Base-by-base conservation (phyloP, 2,888 invertebrate genomes). In the Watsonalla binaria region DNA sequence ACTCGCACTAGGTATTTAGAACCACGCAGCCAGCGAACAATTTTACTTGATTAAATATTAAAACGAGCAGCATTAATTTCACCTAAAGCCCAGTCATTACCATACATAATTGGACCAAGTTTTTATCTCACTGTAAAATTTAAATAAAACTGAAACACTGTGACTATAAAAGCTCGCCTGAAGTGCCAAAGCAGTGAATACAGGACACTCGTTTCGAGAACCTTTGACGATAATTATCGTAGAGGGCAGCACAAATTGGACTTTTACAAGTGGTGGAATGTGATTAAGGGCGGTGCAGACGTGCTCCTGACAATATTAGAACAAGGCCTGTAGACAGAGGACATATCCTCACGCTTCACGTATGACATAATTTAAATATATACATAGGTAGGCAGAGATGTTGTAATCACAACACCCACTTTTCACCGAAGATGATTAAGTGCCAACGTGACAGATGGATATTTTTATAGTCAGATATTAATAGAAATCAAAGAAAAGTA, bases 191-290 rank as follows among this genome's bases (percentile, higher is more conserved):
- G 42, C 42, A 42, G 9, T 42, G 42, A 42, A 42, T 42, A 42
- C 42, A 11, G 8, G 42, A 42, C 42, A 11, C 42, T 42, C 11
- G 42, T 42, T 11, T 45, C 24, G 9, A 37, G 48, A 53, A 61
- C 59, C 49, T 51, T 53, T 46, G 7, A 45, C 61, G 58, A 65
- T 53, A 54, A 54, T 55, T 47, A 51, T 39, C 53, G 56, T 54
- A 46, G 56, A 54, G 59, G 51, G 35, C 57, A 55, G 61, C 58
- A 56, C 51, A 57, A 57, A 63, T 60, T 63, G 61, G 56, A 61
- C 53, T 15, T 54, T 46, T 51, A 57, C 54, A 54, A 65, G 47
- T 58, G 51, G 47, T 47, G 59, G 56, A 58, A 57, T 59, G 58
- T 59, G 68, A 59, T 58, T 60, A 51, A 59, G 56, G 39, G 51